Evolutionary conservation across 2,888 invertebrate species (phyloP), one percentile per base, ranked within the genome.

Genomic region (Miltochrista miniata): DNA sequence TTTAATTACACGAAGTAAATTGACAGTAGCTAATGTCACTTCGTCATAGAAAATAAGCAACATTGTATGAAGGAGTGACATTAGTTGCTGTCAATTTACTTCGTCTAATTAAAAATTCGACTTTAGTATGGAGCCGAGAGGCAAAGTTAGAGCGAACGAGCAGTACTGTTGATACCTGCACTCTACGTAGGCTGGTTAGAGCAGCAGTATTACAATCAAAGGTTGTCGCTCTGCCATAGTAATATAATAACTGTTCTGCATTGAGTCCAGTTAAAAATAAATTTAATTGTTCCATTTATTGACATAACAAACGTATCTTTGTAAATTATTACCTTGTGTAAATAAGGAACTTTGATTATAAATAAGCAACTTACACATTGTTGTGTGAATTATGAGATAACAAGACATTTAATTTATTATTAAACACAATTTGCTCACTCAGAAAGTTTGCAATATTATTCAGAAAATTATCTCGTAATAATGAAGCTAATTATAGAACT

Each of bases 391-490:
- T 10, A 12, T 31, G n/a, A 39, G 51, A 55, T 52, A 52, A 54
- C 55, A 40, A 46, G 24, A 36, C 24, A 48, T 51, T 49, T 50
- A 47, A 51, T 45, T 54, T 47, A 39, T 45, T 48, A 60, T 45
- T 54, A 36, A 45, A 45, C 35, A 49, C 56, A 51, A 54, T 54
- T 34, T 24, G 43, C 38, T 13, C 15, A 43, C 45, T 43, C 31
- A 12, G 11, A 44, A 37, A 36, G 30, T 47, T 29, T 54, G 56
- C 34, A 63, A 51, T 51, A 46, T 48, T 51, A 38, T 38, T 38
- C 30, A 40, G 13, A 10, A 33, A 37, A 38, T 61, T 59, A 64
- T 62, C 63, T 38, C 15, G 7, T 51, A 46, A 65, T 56, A 54
- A 60, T 40, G 30, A 7, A 14, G 24, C 35, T 48, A 56, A 45